A percentile compares a stretch with the other conserved stretches of the same genome.
Conservation (phyloP, 2,797 vertebrate species). For the Sitta carolinensis region DNA sequence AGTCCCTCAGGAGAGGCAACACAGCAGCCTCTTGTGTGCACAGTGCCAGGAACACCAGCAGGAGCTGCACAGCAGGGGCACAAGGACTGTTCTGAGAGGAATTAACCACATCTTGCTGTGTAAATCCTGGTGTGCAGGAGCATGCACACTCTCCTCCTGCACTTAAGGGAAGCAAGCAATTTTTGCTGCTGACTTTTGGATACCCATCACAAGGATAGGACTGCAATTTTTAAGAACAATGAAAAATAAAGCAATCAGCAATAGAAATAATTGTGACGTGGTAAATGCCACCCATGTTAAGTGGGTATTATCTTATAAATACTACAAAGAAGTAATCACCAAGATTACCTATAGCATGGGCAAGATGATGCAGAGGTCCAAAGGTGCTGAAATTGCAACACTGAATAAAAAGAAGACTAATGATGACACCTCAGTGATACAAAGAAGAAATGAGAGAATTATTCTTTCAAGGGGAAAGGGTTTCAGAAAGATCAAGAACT, state of each 20-base stretch:
- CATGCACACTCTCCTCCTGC: not conserved
- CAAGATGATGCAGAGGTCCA: not conserved
- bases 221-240: not conserved
- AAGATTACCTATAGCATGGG: not conserved
- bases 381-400: not conserved
- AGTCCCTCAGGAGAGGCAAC: not conserved
- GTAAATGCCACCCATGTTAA: not conserved
- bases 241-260: not conserved
- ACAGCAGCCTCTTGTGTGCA: not conserved
- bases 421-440: not conserved
- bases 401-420: not conserved
- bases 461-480: not conserved
- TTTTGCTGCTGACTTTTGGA: not conserved
- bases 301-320: not conserved
- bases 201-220: not conserved
- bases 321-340: not conserved
- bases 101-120: not conserved
- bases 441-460: not conserved
- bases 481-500: not conserved
- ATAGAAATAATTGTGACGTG: not conserved
- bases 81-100: not conserved
- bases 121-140: not conserved
- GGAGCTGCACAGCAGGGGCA: not conserved
- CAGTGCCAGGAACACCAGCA: not conserved
- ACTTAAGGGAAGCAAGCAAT: not conserved